Percentiles rank a stretch among this genome's conserved stretches.
phyloP scores from a whole-genome alignment of 2,888 invertebrate species.

The Eristalis intricaria region DNA sequence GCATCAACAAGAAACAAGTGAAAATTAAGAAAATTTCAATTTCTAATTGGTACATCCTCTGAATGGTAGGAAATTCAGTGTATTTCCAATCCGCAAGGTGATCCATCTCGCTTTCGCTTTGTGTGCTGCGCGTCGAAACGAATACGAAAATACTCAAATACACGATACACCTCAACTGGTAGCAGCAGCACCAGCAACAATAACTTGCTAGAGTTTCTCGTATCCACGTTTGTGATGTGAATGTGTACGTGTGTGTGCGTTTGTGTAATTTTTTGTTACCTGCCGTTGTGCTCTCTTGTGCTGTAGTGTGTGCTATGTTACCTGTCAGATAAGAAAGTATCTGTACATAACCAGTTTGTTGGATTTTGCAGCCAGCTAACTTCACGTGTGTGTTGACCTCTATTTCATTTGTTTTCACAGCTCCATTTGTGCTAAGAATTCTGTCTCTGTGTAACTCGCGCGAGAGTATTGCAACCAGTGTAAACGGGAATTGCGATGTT shows the following conservation, averaged over 20 bases:
- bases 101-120: conserved; percentile 40
- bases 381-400: conserved; percentile 72
- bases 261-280: conserved; percentile 54
- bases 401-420: conserved; percentile 51
- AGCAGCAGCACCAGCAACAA: background rate
- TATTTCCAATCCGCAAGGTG: conserved; percentile 17
- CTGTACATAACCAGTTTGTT: conserved; percentile 60
- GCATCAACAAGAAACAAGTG: background rate
- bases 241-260: background rate
- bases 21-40: conserved; percentile 5
- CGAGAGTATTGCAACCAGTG: conserved; percentile 9
- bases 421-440: conserved; percentile 25
- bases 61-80: background rate
- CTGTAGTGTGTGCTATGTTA: conserved; percentile 42
- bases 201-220: background rate
- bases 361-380: conserved; percentile 58
- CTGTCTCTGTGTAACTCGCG: conserved; percentile 10
- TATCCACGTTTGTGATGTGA: background rate
- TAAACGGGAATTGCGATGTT: conserved; percentile 11
- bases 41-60: conserved; percentile 8
- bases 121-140: conserved; percentile 7
- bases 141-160: background rate
- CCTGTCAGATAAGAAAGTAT: conserved; percentile 52
- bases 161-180: background rate
- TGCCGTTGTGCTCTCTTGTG: conserved; percentile 25